Base-by-base conservation (phyloP, 2,888 invertebrate species). In the Philaethria dido region DNA sequence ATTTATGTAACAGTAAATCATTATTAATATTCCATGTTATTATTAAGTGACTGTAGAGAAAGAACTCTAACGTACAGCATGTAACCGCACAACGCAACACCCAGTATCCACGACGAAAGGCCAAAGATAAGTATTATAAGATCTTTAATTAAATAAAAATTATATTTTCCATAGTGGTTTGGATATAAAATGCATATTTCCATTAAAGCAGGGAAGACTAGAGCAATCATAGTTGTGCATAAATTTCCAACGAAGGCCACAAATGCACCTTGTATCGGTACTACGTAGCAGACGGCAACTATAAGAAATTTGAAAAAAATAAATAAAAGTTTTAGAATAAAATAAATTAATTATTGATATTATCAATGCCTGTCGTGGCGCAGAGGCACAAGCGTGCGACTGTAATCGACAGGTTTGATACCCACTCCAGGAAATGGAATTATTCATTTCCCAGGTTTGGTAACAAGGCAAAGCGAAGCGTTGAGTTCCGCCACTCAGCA, bases 151-250 rank as follows among this genome's bases (percentile, higher is more conserved):
- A 89, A 73, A 50, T 77, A 74, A 0, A 79, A 20, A 0, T 81
- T 76, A 47, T 70, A 76, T 44, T 66, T 69, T 2, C 88, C 88
- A 48, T 82, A 88, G 2, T 78, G 68, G 5, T 75, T 67, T 0
- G 88, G 88, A 61, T 88, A 87, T 65, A 79, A 74, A 5, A 89
- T 73, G 57, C 85, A 74, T 1, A 87, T 29, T 42, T 89, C 87
- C 87, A 89, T 89, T 42, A 85, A 59, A 0, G 87, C 84, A 0
- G 89, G 89, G 62, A 85, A 89, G 0, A 88, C 82, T 0, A 89
- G 65, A 0, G 83, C 78, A 4, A 87, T 72, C 63, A 85, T 68
- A 0, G 83, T 79, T 0, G 87, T 86, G 69, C 87, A 87, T 0
- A 88, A 72, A 64, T 82, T 85, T 0, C 88, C 88, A 11, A 86